phyloP scores from a whole-genome alignment of 2,888 invertebrate species.

The Strigamia transsilvanica region DNA sequence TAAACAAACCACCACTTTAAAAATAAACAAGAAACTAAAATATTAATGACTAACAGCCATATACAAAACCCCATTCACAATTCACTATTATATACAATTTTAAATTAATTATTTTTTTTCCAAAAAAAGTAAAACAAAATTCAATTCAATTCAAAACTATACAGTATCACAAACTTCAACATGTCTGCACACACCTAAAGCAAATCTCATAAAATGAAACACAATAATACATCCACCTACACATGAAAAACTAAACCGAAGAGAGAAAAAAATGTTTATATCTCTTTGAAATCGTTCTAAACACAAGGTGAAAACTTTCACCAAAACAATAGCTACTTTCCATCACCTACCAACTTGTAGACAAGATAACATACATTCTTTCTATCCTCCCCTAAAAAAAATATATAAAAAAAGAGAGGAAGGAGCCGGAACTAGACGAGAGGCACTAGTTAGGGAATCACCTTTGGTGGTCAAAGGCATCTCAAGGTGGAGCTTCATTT shows the following conservation, averaged over 20 bases:
- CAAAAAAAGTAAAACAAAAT: no score
- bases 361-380: slow-evolving; percentile 43
- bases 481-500: slow-evolving; percentile 23
- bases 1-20: neutral
- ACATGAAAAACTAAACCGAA: slow-evolving; percentile 22
- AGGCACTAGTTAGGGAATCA: slow-evolving; percentile 37
- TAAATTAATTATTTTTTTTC: no score
- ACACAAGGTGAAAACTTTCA: slow-evolving; percentile 22
- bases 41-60: no score
- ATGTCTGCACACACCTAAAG: neutral
- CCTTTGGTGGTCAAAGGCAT: slow-evolving; percentile 26
- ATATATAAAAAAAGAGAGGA: neutral
- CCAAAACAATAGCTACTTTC: slow-evolving; percentile 31
- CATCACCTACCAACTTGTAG: slow-evolving; percentile 22
- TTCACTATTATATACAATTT: no score
- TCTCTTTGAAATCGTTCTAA: slow-evolving; percentile 7
- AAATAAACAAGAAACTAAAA: neutral
- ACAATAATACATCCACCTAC: slow-evolving; percentile 21
- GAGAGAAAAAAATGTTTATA: neutral
- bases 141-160: no score
- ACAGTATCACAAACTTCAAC: no score
- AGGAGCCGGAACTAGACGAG: slow-evolving; percentile 21
- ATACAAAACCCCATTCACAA: no score
- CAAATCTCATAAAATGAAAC: slow-evolving; percentile 1
- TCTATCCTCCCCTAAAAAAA: neutral